Evolutionary conservation across 2,888 invertebrate species (phyloP), one percentile per base, ranked within the genome.

Genomic region (Laothoe populi): DNA sequence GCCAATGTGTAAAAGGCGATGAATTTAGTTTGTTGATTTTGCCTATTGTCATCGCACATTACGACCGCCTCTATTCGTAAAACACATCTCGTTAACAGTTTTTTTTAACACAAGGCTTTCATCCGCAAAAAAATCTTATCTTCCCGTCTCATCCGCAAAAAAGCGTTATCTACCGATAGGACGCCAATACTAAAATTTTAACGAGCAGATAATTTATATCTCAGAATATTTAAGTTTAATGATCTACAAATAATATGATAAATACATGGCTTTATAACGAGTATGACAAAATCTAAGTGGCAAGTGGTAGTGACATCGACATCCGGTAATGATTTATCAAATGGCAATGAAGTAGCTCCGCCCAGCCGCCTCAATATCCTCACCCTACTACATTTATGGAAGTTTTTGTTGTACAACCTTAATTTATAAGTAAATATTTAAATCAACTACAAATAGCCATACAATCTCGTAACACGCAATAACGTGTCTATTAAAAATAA

Each of bases 261-360:
- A 10, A 57, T 42, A 53, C 13, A 16, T 53, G 40, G 13, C 26
- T 53, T 35, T 21, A 53, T 61, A 48, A n/a, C 26, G 24, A 38
- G 42, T n/a, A 48, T 53, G 42, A 53, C 38, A 40, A 60, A 40
- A 53, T 23, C 48, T 61, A 53, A 61, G 53, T 26, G 42, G 49
- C 42, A 31, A 53, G 40, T 13, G 40, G 35, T 49, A 23, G 62
- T 45, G 53, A 48, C 57, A 57, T 48, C 49, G 40, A 38, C 21
- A 59, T 64, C 65, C 64, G 62, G 61, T 60, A 23, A 63, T 71
- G 63, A 68, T 70, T 70, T 69, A 70, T 66, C 65, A 66, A 60
- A 16, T 40, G 31, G 53, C 57, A 24, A 59, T 57, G 45, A 45
- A 31, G 19, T 57, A 46, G 59, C 66, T 45, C 63, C 64, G 57